Evolutionary conservation across 2,888 invertebrate species (phyloP), one percentile per base, ranked within the genome.

Genomic region (Troides helena): DNA sequence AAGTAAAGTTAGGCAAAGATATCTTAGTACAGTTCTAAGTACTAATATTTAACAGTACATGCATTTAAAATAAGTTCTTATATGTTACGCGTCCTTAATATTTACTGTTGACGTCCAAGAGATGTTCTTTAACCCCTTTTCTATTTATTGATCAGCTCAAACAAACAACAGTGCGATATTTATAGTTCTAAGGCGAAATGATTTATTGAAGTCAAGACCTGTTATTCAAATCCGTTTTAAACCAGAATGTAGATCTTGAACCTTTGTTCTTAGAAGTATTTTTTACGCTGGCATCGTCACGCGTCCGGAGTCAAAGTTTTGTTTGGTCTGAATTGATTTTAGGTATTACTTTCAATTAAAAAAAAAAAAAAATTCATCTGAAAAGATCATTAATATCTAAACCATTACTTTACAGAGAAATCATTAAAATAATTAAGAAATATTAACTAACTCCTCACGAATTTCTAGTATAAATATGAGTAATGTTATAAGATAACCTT

Each of bases 221-320:
- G 81, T 84, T 85, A 85, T 83, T 82, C 80, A 76, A 85, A 80
- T 78, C 76, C 76, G 74, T 75, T 75, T 78, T 80, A 76, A 78
- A 75, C 78, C 71, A 67, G 72, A 85, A 85, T 86, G 86, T 87
- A 88, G 86, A 88, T 91, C 89, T 90, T 89, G 86, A 91, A 88
- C 87, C 86, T 86, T 82, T 85, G 79, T 90, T 91, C 88, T 85
- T 65, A 84, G 87, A 89, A 89, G 77, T 78, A 75, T 80, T 84
- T 87, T 89, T 87, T 86, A 79, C 82, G 81, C 86, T 91, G 89
- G 90, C 90, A 87, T 79, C 81, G 80, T 76, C 74, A 80, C 75
- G 85, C 81, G 89, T 89, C 85, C 85, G 86, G 82, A 87, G 84
- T 87, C 82, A 80, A 82, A 84, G 82, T 81, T 74, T 73, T 70